These are phyloP conservation scores for Halcyon senegalensis DNA, from an alignment of 2,113 vertebrate species.

Conservation along the genomic window DNA sequence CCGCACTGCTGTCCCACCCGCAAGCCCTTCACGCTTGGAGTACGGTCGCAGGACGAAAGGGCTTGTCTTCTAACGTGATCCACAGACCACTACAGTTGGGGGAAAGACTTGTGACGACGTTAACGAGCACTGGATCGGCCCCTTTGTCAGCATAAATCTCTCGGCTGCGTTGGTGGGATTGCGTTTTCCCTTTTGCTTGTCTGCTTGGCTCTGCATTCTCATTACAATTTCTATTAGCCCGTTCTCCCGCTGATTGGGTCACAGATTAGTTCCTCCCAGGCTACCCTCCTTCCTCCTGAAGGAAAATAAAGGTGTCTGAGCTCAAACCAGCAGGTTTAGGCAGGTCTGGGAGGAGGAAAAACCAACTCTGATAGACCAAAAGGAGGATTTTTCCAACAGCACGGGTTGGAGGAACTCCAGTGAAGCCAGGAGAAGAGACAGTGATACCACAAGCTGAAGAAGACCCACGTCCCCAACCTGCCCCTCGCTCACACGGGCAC, in stretches of 20 bases:
- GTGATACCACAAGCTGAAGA: background rate
- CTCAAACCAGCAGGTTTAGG: background rate
- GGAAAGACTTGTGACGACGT: conserved; percentile 8
- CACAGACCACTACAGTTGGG: conserved; percentile 11
- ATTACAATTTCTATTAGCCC: conserved; percentile 3
- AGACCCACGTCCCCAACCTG: background rate
- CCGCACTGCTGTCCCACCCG: background rate
- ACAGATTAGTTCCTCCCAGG: background rate
- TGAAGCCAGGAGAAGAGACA: background rate
- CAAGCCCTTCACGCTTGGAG: rapidly evolving
- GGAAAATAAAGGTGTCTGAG: background rate
- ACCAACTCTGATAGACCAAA: background rate
- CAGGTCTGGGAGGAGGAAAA: background rate
- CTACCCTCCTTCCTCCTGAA: background rate
- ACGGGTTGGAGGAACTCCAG: background rate
- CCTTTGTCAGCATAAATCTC: conserved; percentile 25
- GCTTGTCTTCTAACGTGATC: background rate
- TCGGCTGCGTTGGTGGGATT: background rate
- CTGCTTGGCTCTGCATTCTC: conserved; percentile 24
- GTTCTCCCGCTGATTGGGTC: background rate
- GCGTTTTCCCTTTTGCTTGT: background rate
- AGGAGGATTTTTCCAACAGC: background rate
- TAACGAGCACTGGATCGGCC: conserved; percentile 8
- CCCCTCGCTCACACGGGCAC: rapidly evolving
- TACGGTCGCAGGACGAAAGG: background rate